Base-by-base conservation (phyloP, 2,888 invertebrate species). In the Sphinx pinastri region DNA sequence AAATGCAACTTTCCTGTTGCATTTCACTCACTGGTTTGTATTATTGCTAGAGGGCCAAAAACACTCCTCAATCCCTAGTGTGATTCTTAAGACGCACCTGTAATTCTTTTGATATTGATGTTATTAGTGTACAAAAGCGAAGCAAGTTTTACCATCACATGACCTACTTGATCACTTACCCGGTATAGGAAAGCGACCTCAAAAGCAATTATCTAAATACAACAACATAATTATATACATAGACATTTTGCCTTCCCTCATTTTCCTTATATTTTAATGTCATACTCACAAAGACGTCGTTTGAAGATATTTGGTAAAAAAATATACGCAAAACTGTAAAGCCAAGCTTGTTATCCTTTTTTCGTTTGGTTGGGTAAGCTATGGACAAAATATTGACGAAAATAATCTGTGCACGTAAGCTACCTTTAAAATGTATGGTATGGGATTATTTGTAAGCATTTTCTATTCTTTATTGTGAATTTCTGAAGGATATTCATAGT, bases 191-290 rank as follows among this genome's bases (percentile, higher is more conserved):
- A 38, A 38, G 38, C 5, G 0, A 38, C 38, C 8, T 2, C 8
- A 38, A 5, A 38, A 38, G 38, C 8, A 38, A 13, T 25, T 57
- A 12, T 8, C 10, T 57, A 13, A 31, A 57, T 57, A 51, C 10
- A 25, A 13, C 12, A 13, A 25, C 25, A 25, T 31, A 25, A 12
- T 57, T 57, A 57, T 6, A 13, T 6, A 25, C 10, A 10, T 38
- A n/a, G n/a, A 38, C 8, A 19, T n/a, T 16, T 55, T 3, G 5
- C 16, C 7, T 16, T 4, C 16, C 49, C 16, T 14, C 13, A 58
- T 57, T 16, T 60, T 19, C n/a, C 60, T 25, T 11, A 49, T 63
- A 63, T 60, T 45, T 60, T 60, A 60, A 60, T 63, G 19, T 63
- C 49, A 49, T 49, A 25, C 13, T 13, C 38, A 47, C 49, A 63